Conservation (phyloP, 2,888 invertebrate genomes). For the Tineola bisselliella region DNA sequence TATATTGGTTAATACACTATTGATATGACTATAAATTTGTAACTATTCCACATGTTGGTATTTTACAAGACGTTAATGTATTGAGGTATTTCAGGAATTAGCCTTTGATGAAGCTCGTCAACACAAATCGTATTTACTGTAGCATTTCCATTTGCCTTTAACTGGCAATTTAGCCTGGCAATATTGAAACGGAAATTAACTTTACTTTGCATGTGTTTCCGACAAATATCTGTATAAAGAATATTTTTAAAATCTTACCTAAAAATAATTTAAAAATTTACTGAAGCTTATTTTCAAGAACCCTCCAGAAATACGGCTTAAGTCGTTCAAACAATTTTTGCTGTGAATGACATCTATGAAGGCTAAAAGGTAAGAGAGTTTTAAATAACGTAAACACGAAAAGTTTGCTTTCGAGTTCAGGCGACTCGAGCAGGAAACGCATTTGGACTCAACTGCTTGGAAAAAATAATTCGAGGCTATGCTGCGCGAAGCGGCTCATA, state of each 20-base stretch:
- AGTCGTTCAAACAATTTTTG: constrained; percentile 1
- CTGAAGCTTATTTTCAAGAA: background rate
- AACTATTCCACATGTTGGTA: no score
- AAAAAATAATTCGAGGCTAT: constrained; percentile 60
- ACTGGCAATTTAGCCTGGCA: constrained; percentile 37
- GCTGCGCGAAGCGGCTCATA: constrained; percentile 20
- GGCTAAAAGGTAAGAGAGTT: constrained; percentile 55
- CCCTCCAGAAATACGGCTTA: background rate
- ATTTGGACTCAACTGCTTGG: constrained; percentile 64
- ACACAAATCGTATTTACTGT: constrained; percentile 50
- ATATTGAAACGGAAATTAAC: constrained; percentile 44
- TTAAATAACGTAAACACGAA: constrained; percentile 62
- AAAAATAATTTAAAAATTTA: background rate
- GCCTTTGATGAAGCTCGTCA: constrained; percentile 48
- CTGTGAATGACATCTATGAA: constrained; percentile 19
- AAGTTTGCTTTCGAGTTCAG: constrained; percentile 58
- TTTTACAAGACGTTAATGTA: background rate
- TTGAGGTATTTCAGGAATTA: constrained; percentile 28
- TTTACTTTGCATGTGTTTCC: constrained; percentile 33
- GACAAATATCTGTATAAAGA: constrained; percentile 20
- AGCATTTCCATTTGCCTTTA: constrained; percentile 40
- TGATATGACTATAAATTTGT: no score
- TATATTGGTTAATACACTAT: no score
- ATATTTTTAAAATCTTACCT: constrained; percentile 13
- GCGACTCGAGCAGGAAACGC: constrained; percentile 57